phyloP scores from a whole-genome alignment of 2,888 invertebrate genomes.

The Brenthis ino region DNA sequence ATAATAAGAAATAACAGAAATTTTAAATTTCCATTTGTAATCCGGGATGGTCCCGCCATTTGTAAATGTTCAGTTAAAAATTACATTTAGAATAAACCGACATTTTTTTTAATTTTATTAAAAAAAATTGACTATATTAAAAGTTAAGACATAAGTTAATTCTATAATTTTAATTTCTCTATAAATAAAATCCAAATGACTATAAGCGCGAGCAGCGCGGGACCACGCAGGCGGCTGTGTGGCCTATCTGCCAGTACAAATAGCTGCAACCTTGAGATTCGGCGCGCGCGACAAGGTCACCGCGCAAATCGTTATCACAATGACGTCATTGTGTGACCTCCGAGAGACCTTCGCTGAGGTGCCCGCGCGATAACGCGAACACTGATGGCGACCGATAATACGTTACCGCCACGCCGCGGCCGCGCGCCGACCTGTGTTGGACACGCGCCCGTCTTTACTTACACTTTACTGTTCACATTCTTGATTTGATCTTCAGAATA shows the following conservation, averaged over 20 bases:
- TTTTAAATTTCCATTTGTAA: too few relatives aligned
- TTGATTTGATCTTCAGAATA: not conserved
- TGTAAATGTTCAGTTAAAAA: too few relatives aligned
- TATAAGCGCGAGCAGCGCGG: constrained; percentile 44
- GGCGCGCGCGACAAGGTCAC: constrained; percentile 80
- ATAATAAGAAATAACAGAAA: too few relatives aligned
- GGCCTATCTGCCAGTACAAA: constrained; percentile 77
- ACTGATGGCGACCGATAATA: constrained; percentile 74
- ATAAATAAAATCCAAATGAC: too few relatives aligned
- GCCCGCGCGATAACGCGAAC: constrained; percentile 72
- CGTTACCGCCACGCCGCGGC: constrained; percentile 28
- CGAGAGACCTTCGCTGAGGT: constrained; percentile 68
- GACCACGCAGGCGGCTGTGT: constrained; percentile 43
- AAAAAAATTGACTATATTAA: not conserved
- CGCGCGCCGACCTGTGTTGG: constrained; percentile 27
- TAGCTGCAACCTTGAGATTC: constrained; percentile 79
- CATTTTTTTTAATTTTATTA: too few relatives aligned
- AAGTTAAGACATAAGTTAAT: not conserved
- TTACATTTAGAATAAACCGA: too few relatives aligned
- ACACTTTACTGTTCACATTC: not conserved
- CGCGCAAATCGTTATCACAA: constrained; percentile 81
- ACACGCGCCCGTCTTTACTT: not conserved
- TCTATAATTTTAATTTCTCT: too few relatives aligned
- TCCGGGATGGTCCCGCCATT: too few relatives aligned
- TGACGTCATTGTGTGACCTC: constrained; percentile 79